Percentiles rank a stretch among this genome's conserved stretches.
These are phyloP conservation scores for Brachyopa scutellaris DNA, from an alignment of 2,888 invertebrate species.

Conservation along the genomic window DNA sequence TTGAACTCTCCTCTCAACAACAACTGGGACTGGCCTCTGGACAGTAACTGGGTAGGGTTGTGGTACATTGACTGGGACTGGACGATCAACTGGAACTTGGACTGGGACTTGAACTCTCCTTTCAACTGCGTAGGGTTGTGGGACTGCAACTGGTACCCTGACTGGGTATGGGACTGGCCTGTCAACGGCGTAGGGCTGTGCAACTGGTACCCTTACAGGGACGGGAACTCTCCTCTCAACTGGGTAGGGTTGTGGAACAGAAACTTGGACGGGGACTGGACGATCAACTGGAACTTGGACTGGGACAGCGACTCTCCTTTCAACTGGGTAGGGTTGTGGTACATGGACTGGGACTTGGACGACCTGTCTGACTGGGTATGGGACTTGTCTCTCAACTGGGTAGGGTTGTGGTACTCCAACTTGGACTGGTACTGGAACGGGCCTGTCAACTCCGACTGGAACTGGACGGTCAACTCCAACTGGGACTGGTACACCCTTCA, in stretches of 20 bases:
- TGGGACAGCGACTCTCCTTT: too few species aligned
- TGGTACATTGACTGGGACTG: constrained; percentile 86
- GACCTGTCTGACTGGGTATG: constrained; percentile 86
- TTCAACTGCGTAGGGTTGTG: constrained; percentile 83
- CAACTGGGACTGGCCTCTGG: constrained; percentile 84
- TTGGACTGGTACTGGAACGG: constrained; percentile 83
- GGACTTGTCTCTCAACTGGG: constrained; percentile 85
- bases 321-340: constrained; percentile 84
- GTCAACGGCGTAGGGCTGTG: constrained; percentile 81
- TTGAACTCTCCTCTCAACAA: constrained; percentile 84
- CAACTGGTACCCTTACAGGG: constrained; percentile 83
- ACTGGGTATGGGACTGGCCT: constrained; percentile 86
- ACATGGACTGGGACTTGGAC: constrained; percentile 86
- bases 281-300: constrained; percentile 81
- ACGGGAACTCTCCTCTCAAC: constrained; percentile 84
- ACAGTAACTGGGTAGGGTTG: constrained; percentile 88
- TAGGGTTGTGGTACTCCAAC: constrained; percentile 86
- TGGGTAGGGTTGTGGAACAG: constrained; percentile 85
- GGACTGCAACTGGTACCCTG: constrained; percentile 85
- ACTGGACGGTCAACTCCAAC: constrained; percentile 89
- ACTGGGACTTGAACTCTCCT: constrained; percentile 86
- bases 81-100: constrained; percentile 86
- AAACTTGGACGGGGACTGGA: constrained; percentile 81
- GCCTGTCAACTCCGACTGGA: constrained; percentile 86
- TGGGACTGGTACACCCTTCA: constrained; percentile 88